These are phyloP conservation scores for Hybognathus amarus DNA, from an alignment of 2,797 vertebrate genomes.

Conservation along the genomic window DNA sequence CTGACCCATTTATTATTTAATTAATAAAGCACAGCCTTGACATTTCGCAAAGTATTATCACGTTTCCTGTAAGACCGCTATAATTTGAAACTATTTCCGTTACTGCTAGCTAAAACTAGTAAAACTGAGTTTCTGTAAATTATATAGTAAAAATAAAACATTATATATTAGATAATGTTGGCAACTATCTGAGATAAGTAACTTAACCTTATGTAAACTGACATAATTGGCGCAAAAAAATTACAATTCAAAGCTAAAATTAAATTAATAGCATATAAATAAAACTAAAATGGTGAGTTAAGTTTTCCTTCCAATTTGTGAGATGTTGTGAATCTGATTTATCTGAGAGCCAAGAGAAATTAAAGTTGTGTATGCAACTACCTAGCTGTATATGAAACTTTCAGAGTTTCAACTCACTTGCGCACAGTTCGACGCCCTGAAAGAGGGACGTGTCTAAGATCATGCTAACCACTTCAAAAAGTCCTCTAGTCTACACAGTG, in stretches of 20 bases:
- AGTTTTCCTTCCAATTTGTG: background rate
- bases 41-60: background rate
- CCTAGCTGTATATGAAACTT: background rate
- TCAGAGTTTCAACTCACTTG: background rate
- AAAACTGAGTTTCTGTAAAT: background rate
- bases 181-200: background rate
- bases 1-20: background rate
- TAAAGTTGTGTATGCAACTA: background rate
- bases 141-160: background rate
- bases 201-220: background rate
- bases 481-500: background rate
- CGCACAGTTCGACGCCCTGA: background rate
- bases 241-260: background rate
- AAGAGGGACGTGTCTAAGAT: background rate
- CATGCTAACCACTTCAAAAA: conserved; percentile 1
- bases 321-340: background rate
- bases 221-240: background rate
- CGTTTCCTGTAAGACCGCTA: background rate
- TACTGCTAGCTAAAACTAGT: background rate
- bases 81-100: background rate
- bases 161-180: background rate
- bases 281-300: background rate
- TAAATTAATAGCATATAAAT: background rate
- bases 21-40: background rate
- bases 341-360: background rate